These are phyloP conservation scores for Riptortus pedestris DNA, from an alignment of 1,140 invertebrate species.

Conservation along the genomic window DNA sequence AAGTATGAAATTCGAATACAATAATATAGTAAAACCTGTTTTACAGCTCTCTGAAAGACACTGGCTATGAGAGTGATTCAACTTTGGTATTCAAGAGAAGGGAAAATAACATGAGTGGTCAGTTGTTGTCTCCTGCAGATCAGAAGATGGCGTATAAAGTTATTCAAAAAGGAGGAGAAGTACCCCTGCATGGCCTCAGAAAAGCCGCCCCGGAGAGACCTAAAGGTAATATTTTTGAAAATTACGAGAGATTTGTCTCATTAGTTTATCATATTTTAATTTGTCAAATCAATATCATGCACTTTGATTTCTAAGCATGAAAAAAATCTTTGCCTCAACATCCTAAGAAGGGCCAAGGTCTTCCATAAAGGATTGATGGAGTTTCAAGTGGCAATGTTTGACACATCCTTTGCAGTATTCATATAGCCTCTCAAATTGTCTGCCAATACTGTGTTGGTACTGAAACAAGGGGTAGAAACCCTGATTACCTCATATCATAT, in stretches of 20 bases:
- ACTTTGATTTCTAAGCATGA: constrained; percentile 8
- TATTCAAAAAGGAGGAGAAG: constrained; percentile 82
- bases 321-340: neutral
- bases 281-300: neutral
- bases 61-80: constrained; percentile 82
- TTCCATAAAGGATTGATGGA: no score
- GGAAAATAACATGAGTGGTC: constrained; percentile 42
- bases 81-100: constrained; percentile 70
- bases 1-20: neutral
- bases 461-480: no score
- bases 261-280: constrained; percentile 28
- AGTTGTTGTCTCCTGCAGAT: constrained; percentile 63
- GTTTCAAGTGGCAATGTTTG: no score
- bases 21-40: constrained; percentile 24
- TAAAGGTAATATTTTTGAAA: no score
- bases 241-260: no score
- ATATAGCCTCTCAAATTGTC: no score
- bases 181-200: constrained; percentile 73
- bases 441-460: no score
- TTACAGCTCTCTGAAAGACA: constrained; percentile 67
- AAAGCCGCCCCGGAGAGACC: constrained; percentile 77
- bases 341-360: no score
- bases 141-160: constrained; percentile 71
- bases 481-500: no score
- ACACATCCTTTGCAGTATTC: no score